Evolutionary conservation across 1,140 invertebrate genomes (phyloP).

Genomic region (Polyergus mexicanus): DNA sequence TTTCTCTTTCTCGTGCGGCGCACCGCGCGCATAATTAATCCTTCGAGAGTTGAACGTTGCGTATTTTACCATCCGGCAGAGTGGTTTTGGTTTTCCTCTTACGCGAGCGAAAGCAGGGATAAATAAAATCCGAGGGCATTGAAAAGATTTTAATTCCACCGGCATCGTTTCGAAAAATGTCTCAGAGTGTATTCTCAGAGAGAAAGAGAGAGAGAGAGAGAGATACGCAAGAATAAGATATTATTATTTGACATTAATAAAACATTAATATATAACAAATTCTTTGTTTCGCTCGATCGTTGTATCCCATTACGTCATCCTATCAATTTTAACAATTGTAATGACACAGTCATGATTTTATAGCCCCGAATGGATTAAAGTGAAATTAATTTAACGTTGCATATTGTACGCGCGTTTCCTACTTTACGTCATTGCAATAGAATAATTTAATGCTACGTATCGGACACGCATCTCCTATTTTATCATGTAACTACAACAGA

Average conservation of each 20-base stretch:
- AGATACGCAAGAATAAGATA: not conserved
- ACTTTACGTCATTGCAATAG: conserved; percentile 27
- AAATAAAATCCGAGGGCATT: not conserved
- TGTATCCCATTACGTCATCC: conserved; percentile 1
- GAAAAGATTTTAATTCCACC: not conserved
- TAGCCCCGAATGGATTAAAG: conserved; percentile 6
- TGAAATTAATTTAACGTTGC: not conserved
- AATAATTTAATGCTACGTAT: conserved; percentile 15
- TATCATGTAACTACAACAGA: conserved; percentile 16
- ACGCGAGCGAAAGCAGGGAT: not conserved
- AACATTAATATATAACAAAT: not conserved
- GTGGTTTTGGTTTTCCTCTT: not conserved
- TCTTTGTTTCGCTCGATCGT: not conserved
- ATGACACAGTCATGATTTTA: not conserved
- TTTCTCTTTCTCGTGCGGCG: not conserved
- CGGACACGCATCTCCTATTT: conserved; percentile 14
- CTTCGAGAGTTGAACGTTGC: not conserved
- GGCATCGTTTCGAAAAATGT: not conserved
- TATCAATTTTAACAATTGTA: conserved; percentile 48
- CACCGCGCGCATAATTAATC: conserved; percentile 45
- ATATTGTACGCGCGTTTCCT: conserved; percentile 2
- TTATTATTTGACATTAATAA: not conserved
- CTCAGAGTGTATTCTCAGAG: not conserved
- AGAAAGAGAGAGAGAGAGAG: too few relatives aligned
- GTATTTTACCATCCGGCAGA: conserved; percentile 2